phyloP scores from a whole-genome alignment of 2,113 vertebrate genomes.

The Callionymus lyra region DNA sequence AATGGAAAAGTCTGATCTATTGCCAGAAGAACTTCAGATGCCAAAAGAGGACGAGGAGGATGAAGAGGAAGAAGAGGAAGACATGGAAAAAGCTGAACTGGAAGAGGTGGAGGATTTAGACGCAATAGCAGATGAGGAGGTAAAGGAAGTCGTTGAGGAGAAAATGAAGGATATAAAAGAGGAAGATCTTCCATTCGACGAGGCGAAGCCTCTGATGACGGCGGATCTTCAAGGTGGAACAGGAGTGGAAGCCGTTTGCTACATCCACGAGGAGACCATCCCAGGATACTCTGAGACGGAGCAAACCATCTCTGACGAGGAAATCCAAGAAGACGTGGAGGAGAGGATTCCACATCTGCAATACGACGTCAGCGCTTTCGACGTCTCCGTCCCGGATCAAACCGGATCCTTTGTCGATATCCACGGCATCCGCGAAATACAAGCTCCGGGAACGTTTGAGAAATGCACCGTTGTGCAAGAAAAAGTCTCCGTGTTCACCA shows the following conservation, averaged over 20 bases:
- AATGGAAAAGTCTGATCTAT: conserved; percentile 62
- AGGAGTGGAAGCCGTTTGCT: conserved; percentile 78
- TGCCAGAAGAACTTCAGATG: conserved; percentile 45
- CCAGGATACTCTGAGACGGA: conserved; percentile 96
- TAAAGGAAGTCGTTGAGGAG: conserved; percentile 57
- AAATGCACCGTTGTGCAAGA: conserved; percentile 75
- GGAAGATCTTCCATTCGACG: conserved; percentile 63
- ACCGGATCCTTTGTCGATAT: conserved; percentile 75
- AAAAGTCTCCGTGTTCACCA: conserved; percentile 77
- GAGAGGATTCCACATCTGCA: conserved; percentile 84
- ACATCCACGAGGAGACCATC: conserved; percentile 95
- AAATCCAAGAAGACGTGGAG: conserved; percentile 93
- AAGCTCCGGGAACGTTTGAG: conserved; percentile 53
- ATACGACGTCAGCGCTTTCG: conserved; percentile 76
- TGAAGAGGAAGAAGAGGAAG: conserved; percentile 68
- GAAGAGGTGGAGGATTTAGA: conserved; percentile 82
- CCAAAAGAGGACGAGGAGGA: conserved; percentile 55
- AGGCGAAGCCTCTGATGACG: conserved; percentile 60
- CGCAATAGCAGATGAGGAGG: conserved; percentile 64
- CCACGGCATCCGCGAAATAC: conserved; percentile 73
- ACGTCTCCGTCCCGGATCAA: conserved; percentile 82
- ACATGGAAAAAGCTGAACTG: conserved; percentile 82
- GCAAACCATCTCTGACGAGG: conserved; percentile 96
- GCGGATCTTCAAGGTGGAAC: conserved; percentile 55
- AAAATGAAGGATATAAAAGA: conserved; percentile 53